Evolutionary conservation across 2,797 vertebrate genomes (phyloP).

Genomic region (Melanotaenia nigrans): DNA sequence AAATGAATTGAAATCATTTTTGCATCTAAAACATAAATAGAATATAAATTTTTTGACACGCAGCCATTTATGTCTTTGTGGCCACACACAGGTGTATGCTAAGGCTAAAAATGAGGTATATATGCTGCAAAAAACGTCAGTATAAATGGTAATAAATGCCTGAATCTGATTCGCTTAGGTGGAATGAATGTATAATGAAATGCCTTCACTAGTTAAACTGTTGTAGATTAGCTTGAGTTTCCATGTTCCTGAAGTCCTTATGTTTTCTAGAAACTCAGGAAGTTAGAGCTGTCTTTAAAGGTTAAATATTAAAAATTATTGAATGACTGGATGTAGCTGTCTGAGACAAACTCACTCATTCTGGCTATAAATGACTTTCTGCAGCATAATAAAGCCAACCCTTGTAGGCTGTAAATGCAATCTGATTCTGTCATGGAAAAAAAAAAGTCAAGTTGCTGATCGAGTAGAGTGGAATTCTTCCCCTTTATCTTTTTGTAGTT

Average conservation of each 20-base stretch:
- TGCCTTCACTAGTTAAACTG: background rate
- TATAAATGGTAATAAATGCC: background rate
- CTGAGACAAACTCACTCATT: background rate
- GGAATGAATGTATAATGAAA: background rate
- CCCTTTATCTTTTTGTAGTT: background rate
- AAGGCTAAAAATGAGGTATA: conserved; percentile 2
- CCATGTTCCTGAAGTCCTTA: background rate
- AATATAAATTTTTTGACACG: background rate
- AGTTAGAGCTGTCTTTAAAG: background rate
- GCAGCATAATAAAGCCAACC: conserved; percentile 1
- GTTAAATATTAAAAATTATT: no score
- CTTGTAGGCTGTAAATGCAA: background rate
- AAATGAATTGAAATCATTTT: background rate
- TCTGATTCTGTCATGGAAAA: conserved; percentile 6
- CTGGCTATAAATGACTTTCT: background rate
- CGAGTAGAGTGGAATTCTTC: background rate
- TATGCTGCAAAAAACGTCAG: conserved; percentile 16
- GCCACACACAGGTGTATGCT: conserved; percentile 14
- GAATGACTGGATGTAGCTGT: no score
- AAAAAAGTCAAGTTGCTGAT: conserved; percentile 25
- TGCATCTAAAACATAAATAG: background rate
- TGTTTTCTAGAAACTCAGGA: background rate
- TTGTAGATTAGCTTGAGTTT: background rate
- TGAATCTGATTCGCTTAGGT: background rate
- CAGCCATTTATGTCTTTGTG: background rate